Evolutionary conservation across 2,113 vertebrate genomes (phyloP), one percentile per base, ranked within the genome.

Genomic region (Neofelis nebulosa): DNA sequence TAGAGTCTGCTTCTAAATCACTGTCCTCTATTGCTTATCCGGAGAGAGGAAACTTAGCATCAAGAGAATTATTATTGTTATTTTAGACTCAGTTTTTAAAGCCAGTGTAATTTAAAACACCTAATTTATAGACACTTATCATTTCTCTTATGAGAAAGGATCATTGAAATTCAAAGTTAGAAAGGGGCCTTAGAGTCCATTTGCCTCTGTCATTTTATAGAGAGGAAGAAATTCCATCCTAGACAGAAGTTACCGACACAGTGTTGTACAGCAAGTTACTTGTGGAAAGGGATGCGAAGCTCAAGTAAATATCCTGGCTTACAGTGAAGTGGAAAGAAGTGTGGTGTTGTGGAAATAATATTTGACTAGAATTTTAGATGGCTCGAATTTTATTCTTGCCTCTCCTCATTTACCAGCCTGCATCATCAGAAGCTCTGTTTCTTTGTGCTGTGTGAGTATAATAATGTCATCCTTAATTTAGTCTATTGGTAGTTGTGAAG

Each of bases 31-130:
- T 52, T 85, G 83, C 66, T 90, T 87, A 55, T 96, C 61, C 38
- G 31, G 55, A 96, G 57, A 86, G 55, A 90, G n/a, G 66, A 91
- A 52, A 73, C n/a, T 84, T 78, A 93, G 69, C 25, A 55, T 94
- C 45, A 12, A 36, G 86, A 15, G 12, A 74, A 74, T 81, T 86
- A 50, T 9, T 76, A 38, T 9, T 89, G 45, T 23, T 73, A 78
- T 63, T 86, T 78, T 45, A 73, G 76, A 89, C 36, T 89, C 29
- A 48, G 36, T n/a, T 91, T 91, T 66, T 92, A 69, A 91, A 88
- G 73, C 55, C 9, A n/a, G 4, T 71, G 16, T 91, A 89, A 36
- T 84, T 36, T 89, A 52, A 86, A 78, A 50, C 81, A 73, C 27
- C 50, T 93, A 38, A 92, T 45, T 81, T 96, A 88, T 71, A 86